A percentile compares a stretch with the other conserved stretches of the same genome.
Evolutionary conservation across 2,797 vertebrate genomes (phyloP).

Genomic region (Pitangus sulphuratus): DNA sequence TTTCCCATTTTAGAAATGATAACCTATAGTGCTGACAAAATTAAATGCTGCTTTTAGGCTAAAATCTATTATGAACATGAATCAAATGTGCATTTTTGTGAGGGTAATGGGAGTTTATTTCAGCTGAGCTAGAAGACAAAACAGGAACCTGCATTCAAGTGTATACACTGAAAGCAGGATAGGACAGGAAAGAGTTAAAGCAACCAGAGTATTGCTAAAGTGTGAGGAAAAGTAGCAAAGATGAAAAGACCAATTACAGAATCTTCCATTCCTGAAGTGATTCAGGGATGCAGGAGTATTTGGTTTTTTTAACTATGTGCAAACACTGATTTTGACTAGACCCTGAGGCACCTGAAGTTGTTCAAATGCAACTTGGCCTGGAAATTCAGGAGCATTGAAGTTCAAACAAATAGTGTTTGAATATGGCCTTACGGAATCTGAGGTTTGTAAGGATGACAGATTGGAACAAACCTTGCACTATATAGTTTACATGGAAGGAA

Average conservation of each 20-base stretch:
- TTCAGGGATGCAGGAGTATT: neutral
- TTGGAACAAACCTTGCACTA: neutral
- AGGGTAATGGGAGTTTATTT: neutral
- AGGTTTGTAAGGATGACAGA: neutral
- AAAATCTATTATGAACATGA: neutral
- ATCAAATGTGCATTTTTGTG: neutral
- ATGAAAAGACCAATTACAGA: accelerated
- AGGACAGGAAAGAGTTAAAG: neutral
- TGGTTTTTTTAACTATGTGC: neutral
- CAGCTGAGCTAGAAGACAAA: neutral
- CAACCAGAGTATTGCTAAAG: neutral
- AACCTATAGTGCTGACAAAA: neutral
- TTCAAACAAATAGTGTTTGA: neutral
- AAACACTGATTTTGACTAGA: neutral
- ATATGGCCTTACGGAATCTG: neutral
- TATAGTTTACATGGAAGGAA: neutral
- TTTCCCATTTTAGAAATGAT: neutral
- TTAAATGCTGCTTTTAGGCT: neutral
- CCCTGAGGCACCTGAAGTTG: neutral
- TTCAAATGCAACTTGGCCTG: neutral
- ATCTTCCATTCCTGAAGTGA: neutral
- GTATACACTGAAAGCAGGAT: neutral
- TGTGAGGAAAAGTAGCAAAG: neutral
- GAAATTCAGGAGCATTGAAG: neutral
- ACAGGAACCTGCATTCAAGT: neutral